A percentile compares a stretch with the other conserved stretches of the same genome.
phyloP scores from a whole-genome alignment of 1,140 invertebrate species.

The Bombus difficillimus region DNA sequence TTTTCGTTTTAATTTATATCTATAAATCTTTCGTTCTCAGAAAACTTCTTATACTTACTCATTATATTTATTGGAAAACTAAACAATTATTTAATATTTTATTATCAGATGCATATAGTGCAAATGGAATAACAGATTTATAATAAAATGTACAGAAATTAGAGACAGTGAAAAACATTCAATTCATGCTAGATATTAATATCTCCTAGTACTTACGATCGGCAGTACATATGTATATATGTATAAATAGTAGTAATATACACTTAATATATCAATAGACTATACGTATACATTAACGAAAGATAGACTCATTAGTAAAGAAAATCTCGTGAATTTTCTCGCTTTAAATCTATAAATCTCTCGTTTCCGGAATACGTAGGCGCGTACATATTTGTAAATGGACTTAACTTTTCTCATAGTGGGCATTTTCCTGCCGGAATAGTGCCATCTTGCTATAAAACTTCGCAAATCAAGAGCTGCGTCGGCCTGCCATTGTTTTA shows the following conservation, averaged over 20 bases:
- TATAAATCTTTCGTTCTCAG: background rate
- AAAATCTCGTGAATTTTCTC: background rate
- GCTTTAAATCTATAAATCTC: background rate
- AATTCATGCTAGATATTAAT: no score
- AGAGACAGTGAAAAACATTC: no score
- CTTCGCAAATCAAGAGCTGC: slow-evolving; percentile 42
- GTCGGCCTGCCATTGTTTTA: slow-evolving; percentile 26
- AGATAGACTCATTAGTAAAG: background rate
- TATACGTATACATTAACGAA: background rate
- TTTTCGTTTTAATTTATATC: background rate
- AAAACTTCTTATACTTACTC: background rate
- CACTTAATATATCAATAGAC: background rate
- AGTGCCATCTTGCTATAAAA: slow-evolving; percentile 40
- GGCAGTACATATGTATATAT: no score
- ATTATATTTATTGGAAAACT: no score
- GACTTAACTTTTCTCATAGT: slow-evolving; percentile 21
- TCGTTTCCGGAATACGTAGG: background rate
- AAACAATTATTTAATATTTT: no score
- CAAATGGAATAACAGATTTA: no score
- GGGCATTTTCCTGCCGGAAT: slow-evolving; percentile 13
- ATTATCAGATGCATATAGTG: no score
- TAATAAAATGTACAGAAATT: no score
- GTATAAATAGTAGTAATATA: background rate
- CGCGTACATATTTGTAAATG: slow-evolving; percentile 17
- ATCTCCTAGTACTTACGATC: no score